These are phyloP conservation scores for Abramis brama DNA, from an alignment of 2,113 vertebrate genomes.

Conservation along the genomic window DNA sequence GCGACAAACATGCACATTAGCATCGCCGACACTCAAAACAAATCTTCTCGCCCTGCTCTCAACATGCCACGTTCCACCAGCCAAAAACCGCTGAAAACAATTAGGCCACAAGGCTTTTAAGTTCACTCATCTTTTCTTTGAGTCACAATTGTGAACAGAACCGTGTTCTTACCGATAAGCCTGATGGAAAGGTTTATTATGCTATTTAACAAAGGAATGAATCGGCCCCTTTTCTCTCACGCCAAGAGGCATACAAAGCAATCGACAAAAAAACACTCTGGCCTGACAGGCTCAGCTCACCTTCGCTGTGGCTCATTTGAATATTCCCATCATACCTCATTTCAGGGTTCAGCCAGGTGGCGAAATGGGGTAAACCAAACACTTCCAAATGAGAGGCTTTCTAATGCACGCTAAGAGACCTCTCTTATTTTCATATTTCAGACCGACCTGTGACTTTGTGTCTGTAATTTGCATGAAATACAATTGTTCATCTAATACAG, in stretches of 20 bases:
- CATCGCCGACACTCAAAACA: slow-evolving; percentile 49
- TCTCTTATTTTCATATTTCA: slow-evolving; percentile 60
- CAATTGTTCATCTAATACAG: slow-evolving; percentile 33
- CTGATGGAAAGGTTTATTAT: slow-evolving; percentile 61
- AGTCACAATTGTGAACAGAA: slow-evolving; percentile 39
- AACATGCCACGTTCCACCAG: slow-evolving; percentile 19
- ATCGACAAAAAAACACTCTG: slow-evolving; percentile 49
- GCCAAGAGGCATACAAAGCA: slow-evolving; percentile 46
- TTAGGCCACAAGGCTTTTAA: slow-evolving; percentile 26
- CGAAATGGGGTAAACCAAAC: slow-evolving; percentile 54
- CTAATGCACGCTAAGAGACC: slow-evolving; percentile 50
- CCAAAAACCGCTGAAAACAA: slow-evolving; percentile 25
- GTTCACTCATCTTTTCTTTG: slow-evolving; percentile 36
- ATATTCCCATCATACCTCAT: slow-evolving; percentile 55
- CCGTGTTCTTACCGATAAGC: slow-evolving; percentile 48
- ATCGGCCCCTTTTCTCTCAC: slow-evolving; percentile 24
- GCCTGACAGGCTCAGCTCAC: slow-evolving; percentile 49
- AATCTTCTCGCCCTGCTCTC: slow-evolving; percentile 19
- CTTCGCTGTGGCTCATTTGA: slow-evolving; percentile 49
- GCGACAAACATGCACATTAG: slow-evolving; percentile 57
- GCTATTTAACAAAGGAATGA: slow-evolving; percentile 54
- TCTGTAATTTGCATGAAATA: slow-evolving; percentile 55
- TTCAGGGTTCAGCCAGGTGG: slow-evolving; percentile 55
- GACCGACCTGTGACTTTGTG: slow-evolving; percentile 41
- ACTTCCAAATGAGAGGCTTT: slow-evolving; percentile 54